These are phyloP conservation scores for Cryptus viduatorius DNA, from an alignment of 2,888 invertebrate genomes.

Conservation along the genomic window DNA sequence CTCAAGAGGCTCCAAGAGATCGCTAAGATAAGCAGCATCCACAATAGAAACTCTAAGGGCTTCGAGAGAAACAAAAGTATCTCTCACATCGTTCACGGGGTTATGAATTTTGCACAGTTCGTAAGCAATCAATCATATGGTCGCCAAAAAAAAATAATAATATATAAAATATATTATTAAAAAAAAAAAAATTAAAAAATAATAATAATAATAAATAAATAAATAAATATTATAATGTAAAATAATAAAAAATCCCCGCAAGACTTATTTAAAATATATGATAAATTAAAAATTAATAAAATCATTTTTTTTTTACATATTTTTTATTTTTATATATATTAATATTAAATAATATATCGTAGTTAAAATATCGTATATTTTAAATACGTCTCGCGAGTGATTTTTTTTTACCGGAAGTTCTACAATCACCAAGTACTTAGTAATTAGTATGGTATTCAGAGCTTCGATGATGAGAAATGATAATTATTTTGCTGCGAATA, in stretches of 20 bases:
- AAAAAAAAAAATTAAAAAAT: not conserved
- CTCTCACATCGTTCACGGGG: constrained; percentile 78
- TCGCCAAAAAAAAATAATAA: not conserved
- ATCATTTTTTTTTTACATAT: no score
- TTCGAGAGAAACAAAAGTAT: constrained; percentile 77
- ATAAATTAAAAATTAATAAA: no score
- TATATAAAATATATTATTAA: no score
- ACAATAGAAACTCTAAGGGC: constrained; percentile 70
- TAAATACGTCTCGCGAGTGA: no score
- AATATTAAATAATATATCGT: no score
- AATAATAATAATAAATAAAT: no score
- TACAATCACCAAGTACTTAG: not conserved
- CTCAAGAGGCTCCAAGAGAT: constrained; percentile 75
- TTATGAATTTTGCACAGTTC: constrained; percentile 76
- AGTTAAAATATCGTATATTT: no score
- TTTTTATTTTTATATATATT: no score
- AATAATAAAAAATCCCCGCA: no score
- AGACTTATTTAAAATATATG: no score
- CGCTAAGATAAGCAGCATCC: constrained; percentile 77
- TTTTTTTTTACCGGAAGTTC: not conserved
- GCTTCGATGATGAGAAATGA: constrained; percentile 10
- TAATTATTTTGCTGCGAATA: constrained; percentile 19
- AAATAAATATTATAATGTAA: no score
- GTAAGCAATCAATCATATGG: constrained; percentile 73
- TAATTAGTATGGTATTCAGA: constrained; percentile 1